Base-by-base conservation (phyloP, 2,888 invertebrate genomes). In the Vannuccia rotundouncinata region DNA sequence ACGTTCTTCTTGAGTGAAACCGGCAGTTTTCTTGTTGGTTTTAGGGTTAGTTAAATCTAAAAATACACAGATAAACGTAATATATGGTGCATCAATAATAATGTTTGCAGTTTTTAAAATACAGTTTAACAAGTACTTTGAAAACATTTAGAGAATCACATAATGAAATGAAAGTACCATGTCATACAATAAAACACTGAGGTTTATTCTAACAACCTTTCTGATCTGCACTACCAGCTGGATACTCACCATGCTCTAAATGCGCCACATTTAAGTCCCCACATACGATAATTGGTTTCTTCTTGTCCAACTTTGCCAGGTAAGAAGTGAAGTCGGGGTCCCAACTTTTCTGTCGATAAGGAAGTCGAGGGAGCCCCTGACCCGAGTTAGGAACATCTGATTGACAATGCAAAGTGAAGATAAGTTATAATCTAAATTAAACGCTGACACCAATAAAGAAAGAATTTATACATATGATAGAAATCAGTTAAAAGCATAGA, bases 181-280 rank as follows among this genome's bases (percentile, higher is more conserved):
- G n/a, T n/a, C n/a, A n/a, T n/a, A n/a, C n/a, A n/a, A n/a, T n/a
- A n/a, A n/a, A n/a, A n/a, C n/a, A n/a, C n/a, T n/a, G n/a, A n/a
- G n/a, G n/a, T n/a, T n/a, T n/a, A n/a, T n/a, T n/a, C n/a, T n/a
- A n/a, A n/a, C n/a, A n/a, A n/a, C n/a, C n/a, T n/a, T n/a, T n/a
- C n/a, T n/a, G n/a, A n/a, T n/a, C n/a, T n/a, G n/a, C n/a, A n/a
- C n/a, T n/a, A n/a, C n/a, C n/a, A 1, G 13, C 29, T n/a, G n/a
- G 59, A 59, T 1, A 45, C 87, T 84, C 87, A 93, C 93, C 94
- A 86, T 97, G 96, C 90, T 95, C 95, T 83, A 91, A 89, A 88
- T 99, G 98, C 27, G 98, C 93, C 5, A 99, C 98, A 89, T 99
- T 99, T 91, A 99, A 92, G 88, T 99, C 99, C 0, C 99, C 99